Percentiles rank a stretch among this genome's conserved stretches.
Conservation (phyloP, 1,140 invertebrate genomes). For the Aphelinus atriplicis region DNA sequence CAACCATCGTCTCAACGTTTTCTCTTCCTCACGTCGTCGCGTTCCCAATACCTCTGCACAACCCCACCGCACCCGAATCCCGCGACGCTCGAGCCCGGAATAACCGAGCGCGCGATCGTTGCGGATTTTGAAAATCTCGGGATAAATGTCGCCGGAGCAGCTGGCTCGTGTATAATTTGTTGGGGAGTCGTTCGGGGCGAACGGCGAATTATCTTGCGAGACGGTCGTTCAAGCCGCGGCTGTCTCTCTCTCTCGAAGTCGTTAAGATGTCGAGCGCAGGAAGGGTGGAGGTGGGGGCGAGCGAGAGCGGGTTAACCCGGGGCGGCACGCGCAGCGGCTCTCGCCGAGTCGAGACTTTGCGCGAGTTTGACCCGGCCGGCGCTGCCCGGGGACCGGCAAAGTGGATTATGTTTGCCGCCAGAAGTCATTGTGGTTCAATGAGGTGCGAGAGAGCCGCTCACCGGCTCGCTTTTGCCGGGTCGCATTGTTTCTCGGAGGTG, state of each 20-base stretch:
- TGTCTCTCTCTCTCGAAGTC: not conserved
- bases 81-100: too few relatives aligned
- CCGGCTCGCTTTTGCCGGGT: too few relatives aligned
- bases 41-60: not conserved
- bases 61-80: too few relatives aligned
- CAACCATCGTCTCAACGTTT: not conserved
- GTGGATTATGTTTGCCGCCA: slow-evolving; percentile 38
- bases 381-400: not conserved
- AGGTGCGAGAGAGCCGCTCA: slow-evolving; percentile 13
- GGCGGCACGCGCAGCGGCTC: slow-evolving; percentile 21
- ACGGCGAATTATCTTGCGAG: too few relatives aligned
- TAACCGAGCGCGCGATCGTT: too few relatives aligned
- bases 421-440: slow-evolving; percentile 37
- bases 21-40: not conserved
- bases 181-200: too few relatives aligned
- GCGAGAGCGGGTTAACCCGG: not conserved
- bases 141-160: too few relatives aligned
- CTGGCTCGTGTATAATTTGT: too few relatives aligned
- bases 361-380: too few relatives aligned
- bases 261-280: not conserved
- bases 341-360: slow-evolving; percentile 2
- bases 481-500: not conserved
- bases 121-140: too few relatives aligned
- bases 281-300: not conserved
- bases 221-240: too few relatives aligned